Base-by-base conservation (phyloP, 2,797 vertebrate species). In the Micrastur ruficollis region DNA sequence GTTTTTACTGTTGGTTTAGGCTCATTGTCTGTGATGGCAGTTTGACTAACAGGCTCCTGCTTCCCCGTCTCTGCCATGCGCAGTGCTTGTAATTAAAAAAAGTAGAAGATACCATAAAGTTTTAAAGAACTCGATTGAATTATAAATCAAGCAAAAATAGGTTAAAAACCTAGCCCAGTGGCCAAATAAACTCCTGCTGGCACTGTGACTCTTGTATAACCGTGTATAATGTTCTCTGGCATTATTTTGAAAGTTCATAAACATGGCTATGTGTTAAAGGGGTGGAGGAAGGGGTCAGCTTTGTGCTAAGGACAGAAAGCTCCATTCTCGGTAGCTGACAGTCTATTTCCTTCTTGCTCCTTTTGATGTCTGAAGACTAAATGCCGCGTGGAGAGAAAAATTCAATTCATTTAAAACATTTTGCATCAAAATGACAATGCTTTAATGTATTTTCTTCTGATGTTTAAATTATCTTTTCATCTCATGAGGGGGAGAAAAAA, bases 21-120 rank as follows among this genome's bases (percentile, higher is more conserved):
- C 89, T 93, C 42, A 18, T 29, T 67, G 38, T 40, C 55, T 94
- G 98, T 97, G 97, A 91, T 89, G 95, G 90, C 44, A 90, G 96
- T 97, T 98, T 97, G 94, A 89, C 92, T 96, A 95, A 97, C 97
- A 84, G 95, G 93, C 95, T 97, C 92, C 97, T 97, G 94, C 91
- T 34, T 58, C 14, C 23, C 27, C 2, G 13, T 10, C n/a, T 32
- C 53, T 14, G 65, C 23, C 31, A 5, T 1, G 29, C 65, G 31
- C 83, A 22, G 71, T 59, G 50, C 31, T 93, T 95, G 97, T 91
- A 86, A 96, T 95, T 90, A 94, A 95, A 93, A 38, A 55, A 88
- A 73, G 15, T 32, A 66, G 63, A 91, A 76, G 61, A 16, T 12
- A 15, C 26, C 13, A 0, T 26, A 49, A 80, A 1, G 3, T 44